phyloP scores from a whole-genome alignment of 2,888 invertebrate species.

The Tenthredo notha region DNA sequence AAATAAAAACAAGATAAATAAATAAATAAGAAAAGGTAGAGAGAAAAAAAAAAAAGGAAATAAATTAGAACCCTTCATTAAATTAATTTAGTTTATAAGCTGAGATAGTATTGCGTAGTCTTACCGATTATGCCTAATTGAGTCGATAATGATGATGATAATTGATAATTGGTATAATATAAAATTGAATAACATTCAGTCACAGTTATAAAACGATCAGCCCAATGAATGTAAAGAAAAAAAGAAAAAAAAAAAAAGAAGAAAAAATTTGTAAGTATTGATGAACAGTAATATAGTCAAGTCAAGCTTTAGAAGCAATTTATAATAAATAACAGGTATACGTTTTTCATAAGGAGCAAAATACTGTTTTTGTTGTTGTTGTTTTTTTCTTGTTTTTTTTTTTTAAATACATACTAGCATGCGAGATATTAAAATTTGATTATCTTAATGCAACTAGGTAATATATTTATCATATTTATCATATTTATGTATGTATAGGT shows the following conservation, averaged over 20 bases:
- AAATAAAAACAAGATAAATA: background rate
- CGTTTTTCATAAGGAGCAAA: background rate
- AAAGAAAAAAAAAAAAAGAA: background rate
- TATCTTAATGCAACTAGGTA: slow-evolving; percentile 30
- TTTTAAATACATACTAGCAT: background rate
- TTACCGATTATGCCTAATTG: background rate
- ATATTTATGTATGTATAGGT: background rate
- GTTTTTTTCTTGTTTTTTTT: background rate
- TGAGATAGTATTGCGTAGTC: background rate
- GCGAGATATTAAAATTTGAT: slow-evolving; percentile 23
- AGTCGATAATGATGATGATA: background rate
- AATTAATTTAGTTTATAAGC: background rate
- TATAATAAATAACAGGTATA: slow-evolving; percentile 1
- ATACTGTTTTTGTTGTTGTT: background rate
- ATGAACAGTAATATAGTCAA: slow-evolving; percentile 22
- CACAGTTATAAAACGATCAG: slow-evolving; percentile 34
- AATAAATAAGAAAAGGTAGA: background rate
- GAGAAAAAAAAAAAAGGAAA: background rate
- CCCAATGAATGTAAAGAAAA: background rate
- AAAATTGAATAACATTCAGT: slow-evolving; percentile 7
- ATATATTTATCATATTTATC: slow-evolving; percentile 9
- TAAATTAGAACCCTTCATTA: background rate
- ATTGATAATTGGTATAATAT: background rate
- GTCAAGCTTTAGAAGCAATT: slow-evolving; percentile 6
- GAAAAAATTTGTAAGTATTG: background rate